Evolutionary conservation across 35 echinoderm and acorn worm species (phyloP).

Genomic region (Antedon bifida): DNA sequence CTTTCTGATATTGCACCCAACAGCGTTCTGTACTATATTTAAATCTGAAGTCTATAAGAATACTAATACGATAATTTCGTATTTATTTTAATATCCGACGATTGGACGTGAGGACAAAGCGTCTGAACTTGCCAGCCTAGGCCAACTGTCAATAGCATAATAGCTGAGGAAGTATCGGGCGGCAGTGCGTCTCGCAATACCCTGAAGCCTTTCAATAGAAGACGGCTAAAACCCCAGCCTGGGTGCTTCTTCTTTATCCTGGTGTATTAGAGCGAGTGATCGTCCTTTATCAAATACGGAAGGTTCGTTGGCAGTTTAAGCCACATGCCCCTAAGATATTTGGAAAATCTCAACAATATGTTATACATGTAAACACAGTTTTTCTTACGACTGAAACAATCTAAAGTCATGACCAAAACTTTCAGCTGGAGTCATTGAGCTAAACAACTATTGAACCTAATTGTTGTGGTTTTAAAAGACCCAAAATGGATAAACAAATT

Average conservation of each 20-base stretch:
- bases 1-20: not conserved
- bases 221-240: not conserved
- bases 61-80: not conserved
- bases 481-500: no score
- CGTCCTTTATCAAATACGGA: not conserved
- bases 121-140: not conserved
- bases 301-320: not conserved
- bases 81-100: not conserved
- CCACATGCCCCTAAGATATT: not conserved
- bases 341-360: not conserved
- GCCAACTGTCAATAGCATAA: not conserved
- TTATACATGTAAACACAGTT: not conserved
- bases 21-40: not conserved
- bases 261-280: not conserved
- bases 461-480: no score
- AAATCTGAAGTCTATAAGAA: not conserved
- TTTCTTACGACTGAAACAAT: not conserved
- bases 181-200: not conserved
- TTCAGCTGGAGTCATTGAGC: no score
- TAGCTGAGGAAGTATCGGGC: not conserved
- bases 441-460: no score
- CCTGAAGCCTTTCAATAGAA: not conserved
- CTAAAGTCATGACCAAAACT: not conserved
- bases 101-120: not conserved
- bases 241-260: not conserved